These are phyloP conservation scores for Mesocricetus auratus DNA, from an alignment of 2,113 vertebrate genomes.

Conservation along the genomic window DNA sequence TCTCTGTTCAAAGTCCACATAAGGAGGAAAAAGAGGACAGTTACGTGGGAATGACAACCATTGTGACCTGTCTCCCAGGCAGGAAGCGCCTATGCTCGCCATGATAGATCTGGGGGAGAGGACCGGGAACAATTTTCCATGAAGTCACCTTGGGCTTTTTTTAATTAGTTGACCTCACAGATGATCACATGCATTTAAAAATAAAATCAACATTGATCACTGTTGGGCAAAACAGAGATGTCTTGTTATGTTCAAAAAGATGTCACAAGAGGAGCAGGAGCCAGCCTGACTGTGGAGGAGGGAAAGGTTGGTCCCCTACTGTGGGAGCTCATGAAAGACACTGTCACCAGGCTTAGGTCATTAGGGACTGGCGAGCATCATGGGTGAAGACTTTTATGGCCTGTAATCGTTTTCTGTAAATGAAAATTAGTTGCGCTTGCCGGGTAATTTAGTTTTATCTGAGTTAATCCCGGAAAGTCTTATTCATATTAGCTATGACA, in stretches of 20 bases:
- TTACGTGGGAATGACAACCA: background rate
- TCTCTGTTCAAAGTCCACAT: fast-evolving
- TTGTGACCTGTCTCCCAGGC: background rate
- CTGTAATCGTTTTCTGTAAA: constrained; percentile 60
- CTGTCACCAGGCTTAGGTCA: background rate
- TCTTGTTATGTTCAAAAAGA: background rate
- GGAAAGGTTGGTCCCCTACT: background rate
- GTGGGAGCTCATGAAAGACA: background rate
- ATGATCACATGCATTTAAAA: background rate
- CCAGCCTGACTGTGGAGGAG: background rate
- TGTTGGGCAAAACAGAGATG: background rate
- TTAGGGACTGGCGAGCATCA: background rate
- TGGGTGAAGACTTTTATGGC: constrained; percentile 6
- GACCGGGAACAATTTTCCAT: background rate
- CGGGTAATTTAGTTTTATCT: background rate
- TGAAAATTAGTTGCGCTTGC: constrained; percentile 15
- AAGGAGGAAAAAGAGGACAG: background rate
- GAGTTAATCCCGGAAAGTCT: constrained; percentile 73
- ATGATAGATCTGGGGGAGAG: fast-evolving
- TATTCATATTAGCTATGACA: constrained; percentile 53
- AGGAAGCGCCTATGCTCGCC: background rate
- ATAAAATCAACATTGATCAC: background rate
- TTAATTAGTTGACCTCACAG: background rate
- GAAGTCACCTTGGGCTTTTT: background rate
- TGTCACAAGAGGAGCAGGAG: fast-evolving